These are phyloP conservation scores for Lepus oiostolus DNA, from an alignment of 2,797 vertebrate species.

Conservation along the genomic window DNA sequence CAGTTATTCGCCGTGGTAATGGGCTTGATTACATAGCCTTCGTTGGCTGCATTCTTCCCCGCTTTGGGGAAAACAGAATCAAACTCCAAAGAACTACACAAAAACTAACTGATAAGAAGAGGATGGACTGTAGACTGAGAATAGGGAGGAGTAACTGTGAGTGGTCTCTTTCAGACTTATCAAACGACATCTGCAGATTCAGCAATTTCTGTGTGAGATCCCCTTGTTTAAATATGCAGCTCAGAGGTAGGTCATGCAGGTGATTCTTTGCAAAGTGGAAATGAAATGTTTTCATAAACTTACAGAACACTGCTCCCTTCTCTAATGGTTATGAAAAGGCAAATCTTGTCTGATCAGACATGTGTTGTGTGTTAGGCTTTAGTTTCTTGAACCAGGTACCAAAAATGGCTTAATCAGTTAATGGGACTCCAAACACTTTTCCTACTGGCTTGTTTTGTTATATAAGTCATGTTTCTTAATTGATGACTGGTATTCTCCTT, in stretches of 20 bases:
- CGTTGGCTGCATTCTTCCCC: background rate
- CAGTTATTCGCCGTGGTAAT: background rate
- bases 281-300: background rate
- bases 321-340: background rate
- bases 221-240: background rate
- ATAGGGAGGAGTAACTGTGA: too few species aligned
- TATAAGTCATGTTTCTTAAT: background rate
- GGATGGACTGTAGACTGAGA: too few species aligned
- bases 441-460: background rate
- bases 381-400: background rate
- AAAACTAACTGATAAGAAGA: too few species aligned
- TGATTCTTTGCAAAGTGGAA: background rate
- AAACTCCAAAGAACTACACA: too few species aligned
- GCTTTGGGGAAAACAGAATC: background rate
- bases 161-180: background rate
- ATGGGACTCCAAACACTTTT: background rate
- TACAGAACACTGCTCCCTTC: background rate
- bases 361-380: background rate
- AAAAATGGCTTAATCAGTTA: background rate
- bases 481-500: background rate
- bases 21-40: background rate
- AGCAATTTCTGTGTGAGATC: constrained; percentile 35
- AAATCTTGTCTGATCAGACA: background rate
- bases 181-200: background rate
- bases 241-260: background rate